Conservation (phyloP, 2,113 vertebrate genomes). For the Chlamydotis undulata region DNA sequence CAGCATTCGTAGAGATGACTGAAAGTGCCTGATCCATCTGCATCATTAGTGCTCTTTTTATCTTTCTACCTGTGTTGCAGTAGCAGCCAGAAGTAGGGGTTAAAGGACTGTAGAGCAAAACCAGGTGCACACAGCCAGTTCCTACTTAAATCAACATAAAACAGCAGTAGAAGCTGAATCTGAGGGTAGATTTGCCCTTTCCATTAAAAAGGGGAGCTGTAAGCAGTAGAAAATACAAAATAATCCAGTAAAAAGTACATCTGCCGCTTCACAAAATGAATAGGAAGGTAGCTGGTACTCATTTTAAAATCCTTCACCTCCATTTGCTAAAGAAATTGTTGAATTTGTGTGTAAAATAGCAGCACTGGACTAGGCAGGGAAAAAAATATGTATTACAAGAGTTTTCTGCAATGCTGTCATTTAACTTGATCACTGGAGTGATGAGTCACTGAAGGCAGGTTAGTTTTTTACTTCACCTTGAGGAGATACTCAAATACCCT, state of each 20-base stretch:
- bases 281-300: not conserved
- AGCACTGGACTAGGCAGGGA: not conserved
- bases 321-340: not conserved
- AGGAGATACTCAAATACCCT: not conserved
- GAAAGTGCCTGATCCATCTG: not conserved
- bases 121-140: not conserved
- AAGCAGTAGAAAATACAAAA: not conserved
- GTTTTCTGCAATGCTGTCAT: not conserved
- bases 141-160: not conserved
- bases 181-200: not conserved
- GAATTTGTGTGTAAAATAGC: not conserved
- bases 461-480: not conserved
- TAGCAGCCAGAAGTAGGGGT: not conserved
- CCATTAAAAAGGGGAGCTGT: not conserved
- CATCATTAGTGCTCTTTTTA: not conserved
- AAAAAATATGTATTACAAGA: not conserved
- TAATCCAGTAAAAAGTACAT: not conserved
- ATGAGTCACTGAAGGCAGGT: not conserved
- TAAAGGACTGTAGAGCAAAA: not conserved
- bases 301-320: not conserved
- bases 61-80: not conserved
- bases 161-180: not conserved
- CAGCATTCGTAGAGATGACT: not conserved
- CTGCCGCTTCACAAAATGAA: not conserved
- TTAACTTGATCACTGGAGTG: not conserved